Percentiles rank a stretch among this genome's conserved stretches.
Conservation (phyloP, 1,140 invertebrate genomes). For the Cotesia vestalis region DNA sequence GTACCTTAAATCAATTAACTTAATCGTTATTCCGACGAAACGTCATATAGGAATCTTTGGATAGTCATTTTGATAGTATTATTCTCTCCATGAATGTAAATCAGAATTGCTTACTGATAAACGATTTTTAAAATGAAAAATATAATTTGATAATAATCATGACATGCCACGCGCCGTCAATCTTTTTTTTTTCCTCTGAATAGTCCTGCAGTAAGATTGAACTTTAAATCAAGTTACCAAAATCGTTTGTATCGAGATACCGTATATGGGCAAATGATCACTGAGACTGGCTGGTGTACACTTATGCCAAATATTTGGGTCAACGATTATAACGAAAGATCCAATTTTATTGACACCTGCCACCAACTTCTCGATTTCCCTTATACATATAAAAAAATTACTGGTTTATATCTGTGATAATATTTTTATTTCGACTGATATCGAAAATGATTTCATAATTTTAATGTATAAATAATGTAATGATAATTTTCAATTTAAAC, state of each 20-base stretch:
- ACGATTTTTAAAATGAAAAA: too few relatives aligned
- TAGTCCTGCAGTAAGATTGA: background rate
- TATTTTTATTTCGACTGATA: too few relatives aligned
- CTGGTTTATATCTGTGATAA: background rate
- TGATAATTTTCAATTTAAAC: too few relatives aligned
- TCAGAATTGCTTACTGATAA: too few relatives aligned
- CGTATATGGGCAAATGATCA: conserved; percentile 11
- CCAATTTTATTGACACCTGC: conserved; percentile 21
- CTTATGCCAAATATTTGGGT: conserved; percentile 1
- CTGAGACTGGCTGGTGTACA: conserved; percentile 14
- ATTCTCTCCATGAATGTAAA: too few relatives aligned
- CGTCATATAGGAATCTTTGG: too few relatives aligned
- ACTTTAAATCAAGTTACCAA: conserved; percentile 15
- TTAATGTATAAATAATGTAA: too few relatives aligned
- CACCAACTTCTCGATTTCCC: conserved; percentile 8
- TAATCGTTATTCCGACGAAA: too few relatives aligned
- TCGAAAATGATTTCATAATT: too few relatives aligned
- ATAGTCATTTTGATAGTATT: too few relatives aligned
- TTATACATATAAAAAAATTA: conserved; percentile 3
- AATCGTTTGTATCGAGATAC: conserved; percentile 10
- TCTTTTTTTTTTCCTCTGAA: background rate
- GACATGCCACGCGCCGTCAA: background rate
- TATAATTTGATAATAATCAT: conserved; percentile 1
- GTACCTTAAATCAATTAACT: too few relatives aligned
- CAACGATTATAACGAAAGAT: conserved; percentile 13